Percentiles rank a stretch among this genome's conserved stretches.
phyloP scores from a whole-genome alignment of 2,888 invertebrate genomes.

The Cryptocephalus primarius region DNA sequence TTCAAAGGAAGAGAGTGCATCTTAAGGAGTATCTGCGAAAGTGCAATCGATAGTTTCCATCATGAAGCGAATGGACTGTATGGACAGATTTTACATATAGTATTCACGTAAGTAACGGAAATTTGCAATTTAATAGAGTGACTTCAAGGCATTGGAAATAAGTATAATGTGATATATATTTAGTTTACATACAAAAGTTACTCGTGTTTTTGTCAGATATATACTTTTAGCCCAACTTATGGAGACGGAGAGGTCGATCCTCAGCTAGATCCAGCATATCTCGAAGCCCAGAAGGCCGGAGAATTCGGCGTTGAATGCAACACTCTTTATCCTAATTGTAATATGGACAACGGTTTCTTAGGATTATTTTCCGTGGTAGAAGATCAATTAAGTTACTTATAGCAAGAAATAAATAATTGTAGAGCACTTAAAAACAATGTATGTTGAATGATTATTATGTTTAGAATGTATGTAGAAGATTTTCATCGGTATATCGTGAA shows the following conservation, averaged over 20 bases:
- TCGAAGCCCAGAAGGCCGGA: constrained; percentile 53
- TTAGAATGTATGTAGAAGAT: no score
- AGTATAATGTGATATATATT: no score
- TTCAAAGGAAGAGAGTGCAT: constrained; percentile 58
- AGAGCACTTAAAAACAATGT: no score
- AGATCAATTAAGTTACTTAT: constrained; percentile 5
- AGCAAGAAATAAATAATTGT: background rate
- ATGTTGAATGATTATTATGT: no score
- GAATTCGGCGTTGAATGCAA: constrained; percentile 52
- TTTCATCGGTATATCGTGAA: no score
- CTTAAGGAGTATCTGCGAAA: constrained; percentile 64
- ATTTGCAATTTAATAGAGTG: background rate
- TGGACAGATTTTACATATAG: constrained; percentile 62
- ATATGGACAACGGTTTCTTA: constrained; percentile 48
- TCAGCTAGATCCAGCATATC: constrained; percentile 44
- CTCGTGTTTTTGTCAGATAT: no score
- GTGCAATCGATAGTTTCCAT: constrained; percentile 53
- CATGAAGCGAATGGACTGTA: constrained; percentile 54
- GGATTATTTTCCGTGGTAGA: constrained; percentile 42
- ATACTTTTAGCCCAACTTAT: constrained; percentile 18
- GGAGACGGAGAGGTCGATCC: constrained; percentile 36
- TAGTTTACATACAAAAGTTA: no score
- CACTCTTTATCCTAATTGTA: constrained; percentile 50
- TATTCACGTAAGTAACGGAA: constrained; percentile 52
- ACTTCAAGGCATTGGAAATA: no score